Evolutionary conservation across 2,888 invertebrate genomes (phyloP).

Genomic region (Zhengitettix transpicula): DNA sequence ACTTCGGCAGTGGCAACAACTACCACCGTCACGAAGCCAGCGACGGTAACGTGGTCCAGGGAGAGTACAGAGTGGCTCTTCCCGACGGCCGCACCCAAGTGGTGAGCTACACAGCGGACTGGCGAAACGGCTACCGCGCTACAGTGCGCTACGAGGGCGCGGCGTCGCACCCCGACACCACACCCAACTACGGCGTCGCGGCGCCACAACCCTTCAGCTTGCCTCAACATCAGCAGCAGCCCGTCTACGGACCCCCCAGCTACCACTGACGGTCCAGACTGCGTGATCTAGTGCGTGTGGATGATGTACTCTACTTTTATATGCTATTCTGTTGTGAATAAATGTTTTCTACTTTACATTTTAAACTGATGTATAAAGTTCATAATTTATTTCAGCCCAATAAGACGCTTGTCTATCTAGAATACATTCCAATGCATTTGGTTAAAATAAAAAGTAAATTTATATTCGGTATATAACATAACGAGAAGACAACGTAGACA

Average conservation of each 20-base stretch:
- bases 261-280: background rate
- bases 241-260: conserved; percentile 1
- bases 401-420: no score
- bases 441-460: no score
- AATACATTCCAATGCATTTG: no score
- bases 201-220: conserved; percentile 33
- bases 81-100: conserved; percentile 64
- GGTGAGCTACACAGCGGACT: conserved; percentile 72
- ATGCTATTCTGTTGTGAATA: no score
- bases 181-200: conserved; percentile 27
- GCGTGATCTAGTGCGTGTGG: no score
- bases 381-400: no score
- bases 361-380: no score
- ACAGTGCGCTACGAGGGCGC: conserved; percentile 67
- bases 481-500: no score
- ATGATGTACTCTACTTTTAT: no score
- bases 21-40: conserved; percentile 25
- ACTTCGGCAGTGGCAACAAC: conserved; percentile 11
- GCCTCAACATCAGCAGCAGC: background rate
- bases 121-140: conserved; percentile 80
- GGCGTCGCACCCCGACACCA: conserved; percentile 33
- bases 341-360: no score
- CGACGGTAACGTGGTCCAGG: conserved; percentile 68
- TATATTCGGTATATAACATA: no score
- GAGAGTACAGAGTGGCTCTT: conserved; percentile 67